These are phyloP conservation scores for Coracopsis vasa DNA, from an alignment of 2,113 vertebrate species.

Conservation along the genomic window DNA sequence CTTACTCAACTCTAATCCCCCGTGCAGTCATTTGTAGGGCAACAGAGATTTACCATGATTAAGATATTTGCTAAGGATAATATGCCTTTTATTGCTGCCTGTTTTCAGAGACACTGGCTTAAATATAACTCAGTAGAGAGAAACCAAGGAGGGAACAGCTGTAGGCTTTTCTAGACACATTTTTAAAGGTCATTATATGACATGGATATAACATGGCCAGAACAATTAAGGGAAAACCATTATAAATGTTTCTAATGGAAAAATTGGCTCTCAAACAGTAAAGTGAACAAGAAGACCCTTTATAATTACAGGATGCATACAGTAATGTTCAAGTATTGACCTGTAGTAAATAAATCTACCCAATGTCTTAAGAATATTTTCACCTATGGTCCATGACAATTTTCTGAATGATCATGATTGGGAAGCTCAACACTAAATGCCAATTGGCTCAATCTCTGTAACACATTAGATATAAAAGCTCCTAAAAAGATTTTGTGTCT, in stretches of 20 bases:
- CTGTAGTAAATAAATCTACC: not conserved
- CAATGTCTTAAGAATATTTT: not conserved
- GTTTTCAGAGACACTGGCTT: conserved; percentile 58
- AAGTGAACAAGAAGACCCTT: not conserved
- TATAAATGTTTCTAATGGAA: not conserved
- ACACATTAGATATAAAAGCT: not conserved
- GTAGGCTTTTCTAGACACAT: conserved; percentile 42
- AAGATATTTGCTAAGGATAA: conserved; percentile 70
- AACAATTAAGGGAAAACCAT: conserved; percentile 5
- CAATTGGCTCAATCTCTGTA: not conserved
- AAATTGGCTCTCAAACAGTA: not conserved
- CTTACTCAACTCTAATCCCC: conserved; percentile 57
- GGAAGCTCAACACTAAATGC: not conserved
- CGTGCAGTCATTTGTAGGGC: conserved; percentile 66
- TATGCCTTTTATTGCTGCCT: conserved; percentile 63
- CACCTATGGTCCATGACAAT: not conserved
- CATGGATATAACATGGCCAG: not conserved
- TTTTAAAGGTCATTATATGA: conserved; percentile 45
- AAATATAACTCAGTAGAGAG: conserved; percentile 22
- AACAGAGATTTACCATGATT: conserved; percentile 65
- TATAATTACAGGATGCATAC: not conserved
- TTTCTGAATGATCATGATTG: not conserved
- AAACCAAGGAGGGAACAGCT: conserved; percentile 51
- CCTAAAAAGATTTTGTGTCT: not conserved
- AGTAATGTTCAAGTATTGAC: not conserved